phyloP scores from a whole-genome alignment of 2,888 invertebrate genomes.

The Phaonia tiefii region DNA sequence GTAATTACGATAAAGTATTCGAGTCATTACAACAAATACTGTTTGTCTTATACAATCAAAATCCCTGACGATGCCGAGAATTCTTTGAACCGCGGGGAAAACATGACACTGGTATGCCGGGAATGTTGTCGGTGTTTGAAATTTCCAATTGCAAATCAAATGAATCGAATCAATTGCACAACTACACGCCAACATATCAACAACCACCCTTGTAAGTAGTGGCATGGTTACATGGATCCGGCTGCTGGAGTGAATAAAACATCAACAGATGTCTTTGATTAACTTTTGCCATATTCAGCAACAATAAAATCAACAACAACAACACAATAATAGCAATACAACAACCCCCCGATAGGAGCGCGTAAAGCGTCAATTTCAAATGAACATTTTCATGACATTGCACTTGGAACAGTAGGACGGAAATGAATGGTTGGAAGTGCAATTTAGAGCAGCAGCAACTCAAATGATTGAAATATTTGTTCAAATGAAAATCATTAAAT shows the following conservation, averaged over 20 bases:
- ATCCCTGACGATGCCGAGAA: slow-evolving; percentile 2
- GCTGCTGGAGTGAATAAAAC: slow-evolving; percentile 33
- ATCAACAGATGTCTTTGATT: slow-evolving; percentile 64
- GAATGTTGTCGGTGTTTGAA: slow-evolving; percentile 2
- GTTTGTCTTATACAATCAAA: neutral
- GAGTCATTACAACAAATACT: neutral
- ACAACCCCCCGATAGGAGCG: no score
- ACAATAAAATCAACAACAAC: neutral
- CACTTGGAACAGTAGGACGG: no score
- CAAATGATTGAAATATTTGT: slow-evolving; percentile 26
- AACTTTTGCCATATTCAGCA: slow-evolving; percentile 48
- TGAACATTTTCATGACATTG: no score
- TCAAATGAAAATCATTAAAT: slow-evolving; percentile 44
- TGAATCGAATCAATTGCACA: slow-evolving; percentile 14
- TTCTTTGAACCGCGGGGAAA: neutral
- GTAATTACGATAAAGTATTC: slow-evolving; percentile 22
- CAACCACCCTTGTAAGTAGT: no score
- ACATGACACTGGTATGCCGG: slow-evolving; percentile 18
- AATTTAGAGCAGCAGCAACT: slow-evolving; percentile 1
- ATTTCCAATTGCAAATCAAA: neutral
- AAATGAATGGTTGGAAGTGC: slow-evolving; percentile 31
- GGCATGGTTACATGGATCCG: neutral
- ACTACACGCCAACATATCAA: no score
- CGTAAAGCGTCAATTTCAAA: no score
- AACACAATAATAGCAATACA: neutral